Base-by-base conservation (phyloP, 2,888 invertebrate genomes). In the Apodemia hepburni region DNA sequence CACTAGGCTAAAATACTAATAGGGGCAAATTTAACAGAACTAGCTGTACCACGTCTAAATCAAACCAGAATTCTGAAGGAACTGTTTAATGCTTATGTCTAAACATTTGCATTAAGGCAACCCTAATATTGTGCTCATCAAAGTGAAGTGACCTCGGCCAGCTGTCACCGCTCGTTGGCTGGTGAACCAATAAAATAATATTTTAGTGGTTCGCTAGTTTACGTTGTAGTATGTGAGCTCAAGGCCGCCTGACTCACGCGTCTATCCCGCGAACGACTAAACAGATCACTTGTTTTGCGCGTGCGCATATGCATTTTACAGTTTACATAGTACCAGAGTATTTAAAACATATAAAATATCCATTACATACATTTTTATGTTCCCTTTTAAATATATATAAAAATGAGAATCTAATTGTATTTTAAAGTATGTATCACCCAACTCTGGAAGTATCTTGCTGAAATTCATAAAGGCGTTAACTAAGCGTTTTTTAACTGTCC, bases 181-280 rank as follows among this genome's bases (percentile, higher is more conserved):
- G 75, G 75, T 80, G 78, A 75, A 81, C 78, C 76, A 81, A 84
- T 87, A 83, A 87, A 74, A 88, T 80, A 83, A 81, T 81, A 84
- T 85, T 85, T 82, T 73, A 83, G 79, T 74, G 79, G 80, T 82
- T 78, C 75, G 78, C 74, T 75, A 75, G 78, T 84, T 80, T 79
- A 80, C 78, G 79, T 75, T 76, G 71, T 73, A 73, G 71, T 76
- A 47, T 60, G 75, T 64, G 75, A 71, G 75, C 68, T 75, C 87
- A 89, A 91, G 90, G 90, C 78, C 86, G 80, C 61, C 71, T 90
- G 91, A 90, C 74, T 91, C 89, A 90, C 82, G 82, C 76, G 75
- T 74, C 75, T 75, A 75, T 78, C 75, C 81, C 74, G 71, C 75
- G 80, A 79, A 76, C 79, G 75, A 74, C 59, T 80, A 81, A 70